Evolutionary conservation across 2,113 vertebrate species (phyloP).

Genomic region (Tonatia bakeri): DNA sequence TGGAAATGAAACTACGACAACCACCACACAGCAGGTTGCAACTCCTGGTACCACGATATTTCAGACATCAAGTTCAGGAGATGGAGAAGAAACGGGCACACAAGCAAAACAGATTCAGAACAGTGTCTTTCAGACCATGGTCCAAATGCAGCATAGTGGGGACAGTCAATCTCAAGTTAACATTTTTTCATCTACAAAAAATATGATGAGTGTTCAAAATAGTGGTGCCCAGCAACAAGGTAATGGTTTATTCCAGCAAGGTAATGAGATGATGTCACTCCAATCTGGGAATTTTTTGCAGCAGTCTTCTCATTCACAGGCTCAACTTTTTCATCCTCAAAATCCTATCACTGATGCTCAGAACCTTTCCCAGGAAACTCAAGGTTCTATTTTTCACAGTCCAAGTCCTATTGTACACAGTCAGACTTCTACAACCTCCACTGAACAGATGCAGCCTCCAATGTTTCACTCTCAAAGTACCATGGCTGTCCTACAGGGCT

Average conservation of each 20-base stretch:
- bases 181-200: conserved; percentile 87
- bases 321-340: conserved; percentile 90
- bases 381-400: conserved; percentile 84
- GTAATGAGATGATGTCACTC: conserved; percentile 91
- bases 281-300: conserved; percentile 91
- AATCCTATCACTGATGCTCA: conserved; percentile 88
- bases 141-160: conserved; percentile 85
- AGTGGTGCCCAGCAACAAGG: conserved; percentile 85
- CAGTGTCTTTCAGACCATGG: conserved; percentile 86
- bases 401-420: conserved; percentile 85
- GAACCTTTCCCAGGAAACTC: conserved; percentile 84
- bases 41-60: conserved; percentile 80
- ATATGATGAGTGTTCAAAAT: conserved; percentile 82
- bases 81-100: conserved; percentile 79
- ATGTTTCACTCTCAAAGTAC: conserved; percentile 90
- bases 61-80: conserved; percentile 81
- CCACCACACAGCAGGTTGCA: conserved; percentile 86
- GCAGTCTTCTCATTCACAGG: conserved; percentile 89
- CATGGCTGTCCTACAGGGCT: conserved; percentile 88
- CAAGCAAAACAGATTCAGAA: conserved; percentile 84
- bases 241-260: conserved; percentile 89
- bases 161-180: conserved; percentile 84
- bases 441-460: conserved; percentile 91
- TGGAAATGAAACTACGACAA: conserved; percentile 79
- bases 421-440: conserved; percentile 86